Percentiles rank a stretch among this genome's conserved stretches.
Conservation (phyloP, 2,888 invertebrate genomes). For the Trichacis sp. region DNA sequence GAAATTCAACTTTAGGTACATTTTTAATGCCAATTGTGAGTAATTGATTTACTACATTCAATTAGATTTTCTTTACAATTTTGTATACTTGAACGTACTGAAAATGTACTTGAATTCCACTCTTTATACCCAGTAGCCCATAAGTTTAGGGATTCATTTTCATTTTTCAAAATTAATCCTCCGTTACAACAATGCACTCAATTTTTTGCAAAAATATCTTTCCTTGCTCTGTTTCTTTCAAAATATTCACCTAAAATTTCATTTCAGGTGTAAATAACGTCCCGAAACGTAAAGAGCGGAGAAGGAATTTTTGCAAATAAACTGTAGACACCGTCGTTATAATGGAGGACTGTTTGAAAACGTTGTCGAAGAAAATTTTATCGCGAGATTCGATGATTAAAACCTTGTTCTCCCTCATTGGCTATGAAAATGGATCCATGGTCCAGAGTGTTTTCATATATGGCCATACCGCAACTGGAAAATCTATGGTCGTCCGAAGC, state of each 20-base stretch:
- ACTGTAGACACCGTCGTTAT: conserved; percentile 29
- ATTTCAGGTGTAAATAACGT: conserved; percentile 16
- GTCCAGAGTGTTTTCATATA: conserved; percentile 81
- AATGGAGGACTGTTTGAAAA: conserved; percentile 71
- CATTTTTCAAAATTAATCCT: no score
- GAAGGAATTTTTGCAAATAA: conserved; percentile 1
- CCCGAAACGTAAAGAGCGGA: conserved; percentile 1
- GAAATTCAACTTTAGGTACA: no score
- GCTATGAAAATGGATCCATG: conserved; percentile 73
- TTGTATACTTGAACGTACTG: no score
- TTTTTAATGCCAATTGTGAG: no score
- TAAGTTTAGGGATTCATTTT: no score
- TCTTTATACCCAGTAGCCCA: no score
- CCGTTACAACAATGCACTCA: no score
- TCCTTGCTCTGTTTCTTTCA: conserved; percentile 7
- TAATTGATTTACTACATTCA: no score
- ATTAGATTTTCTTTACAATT: no score
- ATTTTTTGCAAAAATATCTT: conserved; percentile 8
- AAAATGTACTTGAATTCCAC: no score
- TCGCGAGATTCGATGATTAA: conserved; percentile 71
- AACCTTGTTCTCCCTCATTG: conserved; percentile 71
- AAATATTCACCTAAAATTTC: conserved; percentile 3
- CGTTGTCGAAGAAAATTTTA: conserved; percentile 61
- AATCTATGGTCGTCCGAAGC: conserved; percentile 77
- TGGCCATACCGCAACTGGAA: conserved; percentile 88